Evolutionary conservation across 2,888 invertebrate genomes (phyloP), one percentile per base, ranked within the genome.

Genomic region (Seladonia tumulorum): DNA sequence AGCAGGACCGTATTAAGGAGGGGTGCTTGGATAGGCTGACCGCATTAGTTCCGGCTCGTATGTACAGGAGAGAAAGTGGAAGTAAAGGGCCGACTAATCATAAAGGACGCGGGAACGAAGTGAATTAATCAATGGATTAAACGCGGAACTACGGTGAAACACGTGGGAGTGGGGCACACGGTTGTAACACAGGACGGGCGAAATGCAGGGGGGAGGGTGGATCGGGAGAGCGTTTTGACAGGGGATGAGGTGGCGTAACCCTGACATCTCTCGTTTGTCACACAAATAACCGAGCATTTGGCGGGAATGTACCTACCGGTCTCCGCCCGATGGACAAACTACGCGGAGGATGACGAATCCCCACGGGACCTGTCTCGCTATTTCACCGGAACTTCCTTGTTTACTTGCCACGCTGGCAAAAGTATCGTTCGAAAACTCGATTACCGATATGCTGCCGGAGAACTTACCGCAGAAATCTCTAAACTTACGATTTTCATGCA

Each of bases 71-170:
- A 88, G 91, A 88, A 89, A 92, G 90, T 89, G 89, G 90, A 89
- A 90, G 86, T 90, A 88, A 89, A 91, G 92, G 91, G 89, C 91
- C 93, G 91, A 93, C 93, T 93, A 93, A 93, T 93, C 93, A 93
- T 93, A 93, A 93, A 93, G 93, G 93, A 93, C 93, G 91, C 91
- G 90, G 92, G 91, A 93, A 90, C 91, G 91, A 92, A 93, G 93
- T 93, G 93, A 94, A 94, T 94, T 94, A 94, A 94, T 94, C 94
- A 94, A 94, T 94, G 93, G 93, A 94, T 94, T 93, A 94, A 94
- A 93, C 91, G 90, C 91, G 91, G 57, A 89, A 82, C 90, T 90
- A 90, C 89, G 57, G 83, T 87, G 82, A 79, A 89, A 85, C 88
- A 89, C 88, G 87, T 81, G 87, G 83, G 83, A 68, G 81, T 86